Evolutionary conservation across 30 jellyfish, hydroid and myxozoan species (phyloP), one percentile per base, ranked within the genome.

Genomic region (Aurelia coerulea): DNA sequence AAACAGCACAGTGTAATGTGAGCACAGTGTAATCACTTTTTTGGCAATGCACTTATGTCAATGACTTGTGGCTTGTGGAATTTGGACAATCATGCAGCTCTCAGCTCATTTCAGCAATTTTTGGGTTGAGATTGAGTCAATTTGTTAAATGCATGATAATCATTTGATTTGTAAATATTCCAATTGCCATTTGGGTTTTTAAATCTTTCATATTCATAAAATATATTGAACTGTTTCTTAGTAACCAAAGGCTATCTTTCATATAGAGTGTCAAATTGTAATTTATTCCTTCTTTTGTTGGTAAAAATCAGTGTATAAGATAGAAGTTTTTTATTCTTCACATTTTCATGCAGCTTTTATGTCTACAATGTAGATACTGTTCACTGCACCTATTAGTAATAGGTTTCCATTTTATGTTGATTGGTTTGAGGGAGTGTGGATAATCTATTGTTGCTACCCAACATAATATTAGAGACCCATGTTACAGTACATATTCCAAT

Each of bases 201-300:
- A 65, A 83, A 72, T 85, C 88, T 64, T 51, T 85, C 71, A 82
- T 68, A 82, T 66, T 67, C 93, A 60, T 85, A 64, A 37, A 42
- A 73, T 67, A 83, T 72, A 72, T 74, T 63, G 69, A 74, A 72
- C 70, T 83, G 56, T 46, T 46, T 83, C 87, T 72, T 83, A 72
- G 92, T 60, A 76, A 52, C 80, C 71, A 74, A 85, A 85, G 83
- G 76, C 81, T 85, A 74, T 62, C 94, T 76, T 85, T 74, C 88
- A 62, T 85, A 74, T 46, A 62, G 41, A 85, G 84, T 54, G 87
- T 65, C 62, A 67, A 85, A 76, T 39, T 83, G 86, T 83, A 83
- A 83, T 70, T 83, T 83, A 83, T 83, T n/a, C n/a, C n/a, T 70
- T 83, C 73, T 83, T 83, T 62, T 83, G 92, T 83, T 81, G 76